Conservation (phyloP, 2,888 invertebrate genomes). For the Bedellia somnulentella region DNA sequence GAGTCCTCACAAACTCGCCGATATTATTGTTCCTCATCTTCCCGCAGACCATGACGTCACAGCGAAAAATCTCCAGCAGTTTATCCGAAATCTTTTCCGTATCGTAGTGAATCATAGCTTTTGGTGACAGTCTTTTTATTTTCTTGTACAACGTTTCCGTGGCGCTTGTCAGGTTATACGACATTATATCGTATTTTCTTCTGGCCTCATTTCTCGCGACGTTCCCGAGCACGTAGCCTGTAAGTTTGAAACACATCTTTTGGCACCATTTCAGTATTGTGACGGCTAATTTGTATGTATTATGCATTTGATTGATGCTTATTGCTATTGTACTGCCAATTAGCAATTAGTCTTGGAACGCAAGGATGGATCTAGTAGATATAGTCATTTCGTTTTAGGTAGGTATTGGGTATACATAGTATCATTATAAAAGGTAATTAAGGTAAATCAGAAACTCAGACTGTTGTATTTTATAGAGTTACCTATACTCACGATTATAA, state of each 20-base stretch:
- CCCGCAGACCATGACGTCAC: conserved; percentile 23
- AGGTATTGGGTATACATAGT: too few species aligned
- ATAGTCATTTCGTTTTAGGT: too few species aligned
- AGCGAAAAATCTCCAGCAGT: conserved; percentile 32
- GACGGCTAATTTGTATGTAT: not conserved
- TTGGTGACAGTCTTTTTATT: conserved; percentile 32
- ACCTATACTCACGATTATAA: too few species aligned
- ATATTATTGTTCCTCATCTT: conserved; percentile 24
- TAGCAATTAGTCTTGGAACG: too few species aligned
- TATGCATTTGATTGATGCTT: too few species aligned
- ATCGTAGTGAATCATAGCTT: conserved; percentile 30
- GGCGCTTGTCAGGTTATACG: conserved; percentile 27
- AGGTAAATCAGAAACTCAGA: too few species aligned
- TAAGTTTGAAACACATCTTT: conserved; percentile 8
- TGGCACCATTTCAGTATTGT: not conserved
- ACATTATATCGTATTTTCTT: conserved; percentile 24
- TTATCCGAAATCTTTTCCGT: conserved; percentile 26
- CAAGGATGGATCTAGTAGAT: too few species aligned
- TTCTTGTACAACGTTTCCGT: conserved; percentile 33
- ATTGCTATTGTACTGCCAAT: too few species aligned
- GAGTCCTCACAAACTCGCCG: conserved; percentile 27
- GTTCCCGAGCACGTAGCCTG: conserved; percentile 40
- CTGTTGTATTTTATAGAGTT: too few species aligned
- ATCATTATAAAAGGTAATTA: too few species aligned
- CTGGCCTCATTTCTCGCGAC: conserved; percentile 28